Conservation (phyloP, 2,888 invertebrate genomes). For the Crepidodera aurea region DNA sequence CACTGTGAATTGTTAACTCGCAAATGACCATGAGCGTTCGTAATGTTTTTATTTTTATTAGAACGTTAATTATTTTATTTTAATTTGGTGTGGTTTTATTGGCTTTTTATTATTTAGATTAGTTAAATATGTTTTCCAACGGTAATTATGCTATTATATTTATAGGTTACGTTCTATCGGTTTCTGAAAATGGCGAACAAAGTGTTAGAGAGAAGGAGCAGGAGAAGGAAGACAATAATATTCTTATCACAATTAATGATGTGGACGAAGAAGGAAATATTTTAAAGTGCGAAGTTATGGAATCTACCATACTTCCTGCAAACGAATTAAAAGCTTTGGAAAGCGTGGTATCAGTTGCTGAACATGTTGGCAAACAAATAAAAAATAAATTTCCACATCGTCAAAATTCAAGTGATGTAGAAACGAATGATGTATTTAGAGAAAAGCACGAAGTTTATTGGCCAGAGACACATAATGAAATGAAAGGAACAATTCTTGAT, state of each 20-base stretch:
- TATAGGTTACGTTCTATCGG: slow-evolving; percentile 28
- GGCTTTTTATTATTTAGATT: too few relatives aligned
- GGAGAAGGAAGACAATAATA: slow-evolving; percentile 51
- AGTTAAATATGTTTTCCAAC: too few relatives aligned
- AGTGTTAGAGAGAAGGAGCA: slow-evolving; percentile 1
- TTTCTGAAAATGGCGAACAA: slow-evolving; percentile 27
- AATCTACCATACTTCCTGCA: slow-evolving; percentile 54
- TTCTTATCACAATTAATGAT: slow-evolving; percentile 73
- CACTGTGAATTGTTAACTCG: too few relatives aligned
- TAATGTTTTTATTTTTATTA: too few relatives aligned
- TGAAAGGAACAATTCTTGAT: background rate
- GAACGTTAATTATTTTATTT: too few relatives aligned
- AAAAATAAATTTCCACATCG: background rate
- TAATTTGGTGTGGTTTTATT: too few relatives aligned
- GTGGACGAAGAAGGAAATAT: slow-evolving; percentile 73
- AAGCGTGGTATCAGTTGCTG: background rate
- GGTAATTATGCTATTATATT: too few relatives aligned
- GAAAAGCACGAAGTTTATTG: too few relatives aligned
- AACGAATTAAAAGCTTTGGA: background rate
- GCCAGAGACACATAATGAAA: background rate
- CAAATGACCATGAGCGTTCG: too few relatives aligned
- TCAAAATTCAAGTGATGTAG: background rate
- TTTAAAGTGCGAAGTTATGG: slow-evolving; percentile 67
- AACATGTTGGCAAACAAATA: background rate
- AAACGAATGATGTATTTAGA: background rate